Percentiles rank a stretch among this genome's conserved stretches.
phyloP scores from a whole-genome alignment of 1,140 invertebrate genomes.

The Drosophila nigrodunni region DNA sequence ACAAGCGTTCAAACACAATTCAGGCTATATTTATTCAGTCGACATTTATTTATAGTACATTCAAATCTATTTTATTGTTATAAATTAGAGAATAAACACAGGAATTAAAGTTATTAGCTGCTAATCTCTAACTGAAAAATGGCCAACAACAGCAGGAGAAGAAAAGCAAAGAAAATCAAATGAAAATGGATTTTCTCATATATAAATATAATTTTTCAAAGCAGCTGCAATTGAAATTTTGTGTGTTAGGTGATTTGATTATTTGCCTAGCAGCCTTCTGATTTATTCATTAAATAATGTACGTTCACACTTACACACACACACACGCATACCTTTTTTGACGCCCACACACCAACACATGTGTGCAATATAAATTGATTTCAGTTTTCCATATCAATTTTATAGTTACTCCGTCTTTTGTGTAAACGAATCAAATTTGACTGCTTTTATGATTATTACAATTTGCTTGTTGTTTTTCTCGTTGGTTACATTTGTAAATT shows the following conservation, averaged over 20 bases:
- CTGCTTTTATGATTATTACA: conserved; percentile 52
- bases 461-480: conserved; percentile 21
- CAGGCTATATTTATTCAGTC: too few species aligned
- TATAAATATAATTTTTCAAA: neutral
- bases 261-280: conserved; percentile 42
- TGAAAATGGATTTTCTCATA: neutral
- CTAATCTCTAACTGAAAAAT: too few species aligned
- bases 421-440: conserved; percentile 12
- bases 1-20: too few species aligned
- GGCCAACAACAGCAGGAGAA: too few species aligned
- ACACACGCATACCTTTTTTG: neutral
- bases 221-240: conserved; percentile 42
- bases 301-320: neutral
- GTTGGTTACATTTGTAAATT: conserved; percentile 49
- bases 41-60: too few species aligned
- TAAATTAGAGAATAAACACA: too few species aligned
- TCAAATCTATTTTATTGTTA: too few species aligned
- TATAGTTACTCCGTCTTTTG: conserved; percentile 24
- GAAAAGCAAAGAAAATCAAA: too few species aligned
- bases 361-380: conserved; percentile 55
- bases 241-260: conserved; percentile 50
- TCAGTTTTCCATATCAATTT: conserved; percentile 56
- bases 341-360: too few species aligned
- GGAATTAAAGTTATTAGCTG: too few species aligned
- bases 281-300: conserved; percentile 48